Evolutionary conservation across 2,113 vertebrate genomes (phyloP).

Genomic region (Semnornis frantzii): DNA sequence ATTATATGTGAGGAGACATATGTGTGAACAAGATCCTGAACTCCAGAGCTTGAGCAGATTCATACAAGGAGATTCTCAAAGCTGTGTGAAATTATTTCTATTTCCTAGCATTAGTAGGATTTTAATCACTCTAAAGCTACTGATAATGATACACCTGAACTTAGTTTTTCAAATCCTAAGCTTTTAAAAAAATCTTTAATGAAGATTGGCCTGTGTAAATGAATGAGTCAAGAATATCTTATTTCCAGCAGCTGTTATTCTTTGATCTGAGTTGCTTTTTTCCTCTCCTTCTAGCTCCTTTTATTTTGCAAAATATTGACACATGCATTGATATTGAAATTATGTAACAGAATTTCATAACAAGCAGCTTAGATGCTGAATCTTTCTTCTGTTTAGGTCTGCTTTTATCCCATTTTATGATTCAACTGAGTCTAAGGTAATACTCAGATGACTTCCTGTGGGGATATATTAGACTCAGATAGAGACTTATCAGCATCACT

Average conservation of each 20-base stretch:
- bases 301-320: conserved; percentile 18
- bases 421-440: conserved; percentile 33
- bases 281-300: neutral
- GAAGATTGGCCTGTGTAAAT: neutral
- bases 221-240: neutral
- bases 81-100: neutral
- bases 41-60: neutral
- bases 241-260: neutral
- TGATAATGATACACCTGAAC: neutral
- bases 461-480: neutral
- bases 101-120: neutral
- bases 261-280: neutral
- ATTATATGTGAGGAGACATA: neutral
- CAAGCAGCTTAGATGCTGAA: neutral
- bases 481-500: neutral
- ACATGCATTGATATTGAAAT: conserved; percentile 3
- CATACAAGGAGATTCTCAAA: neutral
- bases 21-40: neutral
- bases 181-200: neutral
- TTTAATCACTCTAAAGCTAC: neutral
- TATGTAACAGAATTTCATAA: neutral
- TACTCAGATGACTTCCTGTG: neutral
- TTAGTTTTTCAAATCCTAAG: neutral
- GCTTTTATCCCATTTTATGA: conserved; percentile 29
- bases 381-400: neutral